phyloP scores from a whole-genome alignment of 2,797 vertebrate species.

The Bryconaethiops microstoma region DNA sequence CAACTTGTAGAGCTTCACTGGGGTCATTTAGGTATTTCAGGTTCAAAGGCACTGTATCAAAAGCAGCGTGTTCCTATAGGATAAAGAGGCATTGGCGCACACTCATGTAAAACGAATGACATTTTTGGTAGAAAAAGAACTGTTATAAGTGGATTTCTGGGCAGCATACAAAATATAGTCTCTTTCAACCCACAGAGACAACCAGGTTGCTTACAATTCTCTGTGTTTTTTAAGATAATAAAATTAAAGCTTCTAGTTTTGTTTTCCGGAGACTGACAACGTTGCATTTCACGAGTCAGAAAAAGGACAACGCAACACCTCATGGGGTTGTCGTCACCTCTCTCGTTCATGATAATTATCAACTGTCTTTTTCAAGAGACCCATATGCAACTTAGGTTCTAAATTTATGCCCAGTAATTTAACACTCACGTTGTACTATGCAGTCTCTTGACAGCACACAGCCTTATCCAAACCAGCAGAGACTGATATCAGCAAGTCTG shows the following conservation, averaged over 20 bases:
- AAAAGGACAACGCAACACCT: conserved; percentile 6
- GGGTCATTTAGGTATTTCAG: too few species aligned
- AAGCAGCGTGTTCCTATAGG: too few species aligned
- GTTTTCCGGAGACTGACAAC: too few species aligned
- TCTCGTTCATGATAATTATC: conserved; percentile 33
- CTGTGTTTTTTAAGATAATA: too few species aligned
- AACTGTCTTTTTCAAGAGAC: background rate
- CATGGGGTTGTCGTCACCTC: conserved; percentile 11
- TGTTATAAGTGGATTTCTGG: too few species aligned
- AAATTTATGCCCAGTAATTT: conserved; percentile 22
- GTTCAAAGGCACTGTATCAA: too few species aligned
- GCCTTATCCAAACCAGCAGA: background rate
- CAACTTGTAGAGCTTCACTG: too few species aligned
- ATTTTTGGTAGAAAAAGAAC: too few species aligned
- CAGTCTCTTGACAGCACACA: background rate
- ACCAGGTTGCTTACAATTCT: background rate
- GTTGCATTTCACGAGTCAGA: background rate
- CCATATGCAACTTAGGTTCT: conserved; percentile 19
- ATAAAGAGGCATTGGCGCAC: too few species aligned
- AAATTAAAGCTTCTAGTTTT: too few species aligned
- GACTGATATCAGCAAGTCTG: conserved; percentile 6
- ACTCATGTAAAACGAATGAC: too few species aligned
- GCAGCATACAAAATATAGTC: too few species aligned
- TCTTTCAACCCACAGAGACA: background rate
- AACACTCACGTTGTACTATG: conserved; percentile 15